Base-by-base conservation (phyloP, 1,140 invertebrate species). In the Pygmarrhopalites habei region DNA sequence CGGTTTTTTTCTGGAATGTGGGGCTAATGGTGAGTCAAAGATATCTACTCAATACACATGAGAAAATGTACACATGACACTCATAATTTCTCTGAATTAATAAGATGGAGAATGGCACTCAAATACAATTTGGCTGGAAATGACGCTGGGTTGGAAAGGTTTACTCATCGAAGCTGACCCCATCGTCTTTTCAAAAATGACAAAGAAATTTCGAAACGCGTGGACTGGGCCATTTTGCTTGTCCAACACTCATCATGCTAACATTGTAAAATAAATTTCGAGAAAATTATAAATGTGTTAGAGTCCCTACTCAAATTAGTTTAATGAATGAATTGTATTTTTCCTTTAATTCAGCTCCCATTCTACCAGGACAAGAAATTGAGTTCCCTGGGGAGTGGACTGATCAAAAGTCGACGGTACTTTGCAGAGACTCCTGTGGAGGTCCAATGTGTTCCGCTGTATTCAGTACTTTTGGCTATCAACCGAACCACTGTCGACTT, bases 371-470 rank as follows among this genome's bases (percentile, higher is more conserved):
- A 53, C 51, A 32, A 60, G 3, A 19, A 17, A 10, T 12, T 12
- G 17, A 39, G 26, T 30, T 29, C 25, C 3, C n/a, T 26, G 2
- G 44, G 32, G 12, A 60, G 44, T 51, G 58, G 58, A 21, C 21
- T 47, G 26, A 47, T 19, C 5, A 30, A 60, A 51, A 28, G 58
- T 15, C 1, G 2, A 23, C 12, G 14, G 10, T 47, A 46, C 39
- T 14, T n/a, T 47, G 41, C 58, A 25, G 39, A 15, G 12, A 14
- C 10, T 2, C 7, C 21, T 23, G 12, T 61, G 46, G 81, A 86
- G 68, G 77, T 81, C n/a, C 79, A 81, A 60, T 82, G 80, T 68
- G 77, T 81, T 59, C 80, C 80, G 5, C 70, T 82, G 0, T 75
- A 73, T 43, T 74, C 79, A 17, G 75, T 80, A 44, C 70, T 81